Percentiles rank a stretch among this genome's conserved stretches.
Evolutionary conservation across 2,113 vertebrate genomes (phyloP).

Genomic region (Cephalophus harveyi): DNA sequence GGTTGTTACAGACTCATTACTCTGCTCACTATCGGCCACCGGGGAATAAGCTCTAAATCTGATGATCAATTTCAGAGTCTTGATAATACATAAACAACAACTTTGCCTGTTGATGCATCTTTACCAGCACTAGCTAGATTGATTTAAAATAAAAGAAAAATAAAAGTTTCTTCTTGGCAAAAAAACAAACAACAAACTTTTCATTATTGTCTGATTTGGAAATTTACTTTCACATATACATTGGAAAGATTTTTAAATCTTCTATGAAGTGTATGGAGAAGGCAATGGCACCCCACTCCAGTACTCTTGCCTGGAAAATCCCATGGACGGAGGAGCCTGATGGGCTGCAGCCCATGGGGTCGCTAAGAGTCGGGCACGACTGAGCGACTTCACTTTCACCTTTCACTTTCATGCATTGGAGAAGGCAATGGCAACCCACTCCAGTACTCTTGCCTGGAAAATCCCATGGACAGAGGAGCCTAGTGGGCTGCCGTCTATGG

Average conservation of each 20-base stretch:
- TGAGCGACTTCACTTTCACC: too few relatives aligned
- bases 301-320: too few relatives aligned
- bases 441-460: too few relatives aligned
- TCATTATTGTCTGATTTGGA: not conserved
- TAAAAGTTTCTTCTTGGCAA: not conserved
- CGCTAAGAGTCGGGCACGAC: too few relatives aligned
- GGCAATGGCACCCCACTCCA: too few relatives aligned
- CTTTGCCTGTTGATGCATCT: not conserved
- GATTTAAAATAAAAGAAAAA: not conserved
- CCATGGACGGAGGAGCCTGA: too few relatives aligned
- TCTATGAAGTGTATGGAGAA: not conserved
- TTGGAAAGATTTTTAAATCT: not conserved
- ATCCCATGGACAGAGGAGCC: too few relatives aligned
- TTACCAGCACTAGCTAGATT: not conserved
- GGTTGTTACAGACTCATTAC: too few relatives aligned
- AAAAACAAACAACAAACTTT: not conserved
- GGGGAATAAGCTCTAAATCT: not conserved
- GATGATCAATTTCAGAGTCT: not conserved
- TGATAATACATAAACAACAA: not conserved
- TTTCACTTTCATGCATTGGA: too few relatives aligned
- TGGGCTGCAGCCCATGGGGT: too few relatives aligned
- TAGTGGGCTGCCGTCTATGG: too few relatives aligned
- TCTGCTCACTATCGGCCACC: not conserved
- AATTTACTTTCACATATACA: not conserved
- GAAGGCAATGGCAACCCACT: too few relatives aligned